phyloP scores from a whole-genome alignment of 2,797 vertebrate species.

The Phylloscopus collybita region DNA sequence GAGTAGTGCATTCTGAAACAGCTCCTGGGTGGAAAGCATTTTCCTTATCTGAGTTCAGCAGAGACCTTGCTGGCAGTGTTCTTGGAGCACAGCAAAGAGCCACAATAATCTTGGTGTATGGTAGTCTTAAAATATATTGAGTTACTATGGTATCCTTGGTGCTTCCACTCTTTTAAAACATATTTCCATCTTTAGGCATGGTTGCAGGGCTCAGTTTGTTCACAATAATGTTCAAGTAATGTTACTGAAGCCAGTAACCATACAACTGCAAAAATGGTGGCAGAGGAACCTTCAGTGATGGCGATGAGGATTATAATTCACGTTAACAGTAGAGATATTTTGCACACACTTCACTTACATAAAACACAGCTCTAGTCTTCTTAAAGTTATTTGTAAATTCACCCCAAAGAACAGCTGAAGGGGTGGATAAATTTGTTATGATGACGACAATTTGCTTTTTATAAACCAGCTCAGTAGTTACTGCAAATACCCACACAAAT shows the following conservation, averaged over 20 bases:
- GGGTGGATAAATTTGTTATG: not conserved
- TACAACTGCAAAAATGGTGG: not conserved
- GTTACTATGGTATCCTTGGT: not conserved
- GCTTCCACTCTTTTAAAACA: not conserved
- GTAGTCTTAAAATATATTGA: not conserved
- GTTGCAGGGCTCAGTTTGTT: not conserved
- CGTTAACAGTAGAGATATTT: not conserved
- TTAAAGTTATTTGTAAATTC: not conserved
- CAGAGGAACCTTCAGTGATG: not conserved
- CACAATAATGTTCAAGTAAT: not conserved
- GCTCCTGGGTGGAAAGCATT: not conserved
- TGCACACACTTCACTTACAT: not conserved
- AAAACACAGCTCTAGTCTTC: not conserved
- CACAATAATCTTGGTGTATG: not conserved
- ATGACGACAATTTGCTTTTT: not conserved
- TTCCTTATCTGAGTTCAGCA: not conserved
- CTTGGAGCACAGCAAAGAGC: not conserved
- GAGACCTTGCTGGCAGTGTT: not conserved
- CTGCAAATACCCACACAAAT: not conserved
- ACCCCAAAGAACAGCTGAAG: not conserved
- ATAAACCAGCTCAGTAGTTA: not conserved
- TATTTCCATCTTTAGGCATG: not conserved
- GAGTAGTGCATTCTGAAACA: conserved; percentile 36
- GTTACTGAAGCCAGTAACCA: not conserved
- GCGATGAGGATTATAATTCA: not conserved